phyloP scores from a whole-genome alignment of 2,888 invertebrate species.

The Dicyrtoma fusca region DNA sequence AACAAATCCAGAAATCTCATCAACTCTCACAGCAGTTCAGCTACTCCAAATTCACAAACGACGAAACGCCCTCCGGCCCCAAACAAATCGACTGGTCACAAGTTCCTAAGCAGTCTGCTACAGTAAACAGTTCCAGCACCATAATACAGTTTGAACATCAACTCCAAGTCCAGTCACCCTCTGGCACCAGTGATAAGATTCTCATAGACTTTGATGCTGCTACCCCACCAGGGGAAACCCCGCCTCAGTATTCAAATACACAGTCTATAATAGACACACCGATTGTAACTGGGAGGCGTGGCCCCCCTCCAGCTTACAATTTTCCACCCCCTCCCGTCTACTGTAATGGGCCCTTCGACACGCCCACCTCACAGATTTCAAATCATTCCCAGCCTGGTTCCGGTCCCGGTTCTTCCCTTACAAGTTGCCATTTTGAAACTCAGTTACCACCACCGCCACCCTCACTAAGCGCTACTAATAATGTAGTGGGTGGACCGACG shows the following conservation, averaged over 20 bases:
- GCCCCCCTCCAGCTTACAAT: conserved; percentile 26
- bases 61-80: conserved; percentile 59
- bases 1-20: conserved; percentile 52
- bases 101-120: conserved; percentile 59
- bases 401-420: no score
- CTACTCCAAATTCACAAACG: conserved; percentile 81
- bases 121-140: background rate
- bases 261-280: conserved; percentile 19
- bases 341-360: conserved; percentile 8
- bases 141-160: background rate
- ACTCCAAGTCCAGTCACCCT: conserved; percentile 57
- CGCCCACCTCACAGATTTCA: no score
- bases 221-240: conserved; percentile 20
- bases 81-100: conserved; percentile 55
- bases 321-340: conserved; percentile 19
- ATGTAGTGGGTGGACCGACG: no score
- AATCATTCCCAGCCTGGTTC: no score
- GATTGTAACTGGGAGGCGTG: background rate
- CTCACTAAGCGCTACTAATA: conserved; percentile 41
- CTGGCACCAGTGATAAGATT: conserved; percentile 66
- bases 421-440: no score
- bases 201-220: conserved; percentile 73
- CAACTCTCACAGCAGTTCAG: conserved; percentile 70
- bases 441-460: no score
- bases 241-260: background rate